These are phyloP conservation scores for Morus bassanus DNA, from an alignment of 2,797 vertebrate species.

Conservation along the genomic window DNA sequence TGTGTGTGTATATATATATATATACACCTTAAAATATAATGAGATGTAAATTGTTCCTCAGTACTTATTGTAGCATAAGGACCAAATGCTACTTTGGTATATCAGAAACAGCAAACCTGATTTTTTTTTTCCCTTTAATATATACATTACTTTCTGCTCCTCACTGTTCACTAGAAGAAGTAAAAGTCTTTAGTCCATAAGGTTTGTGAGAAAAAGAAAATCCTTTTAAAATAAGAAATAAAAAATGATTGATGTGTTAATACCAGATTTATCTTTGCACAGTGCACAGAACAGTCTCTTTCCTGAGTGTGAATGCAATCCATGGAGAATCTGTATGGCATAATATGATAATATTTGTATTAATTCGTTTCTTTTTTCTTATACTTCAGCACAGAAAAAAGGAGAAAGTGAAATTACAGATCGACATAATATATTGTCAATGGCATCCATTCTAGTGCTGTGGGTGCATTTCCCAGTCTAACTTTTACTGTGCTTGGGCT, in stretches of 20 bases:
- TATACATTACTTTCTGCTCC: neutral
- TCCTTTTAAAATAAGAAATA: neutral
- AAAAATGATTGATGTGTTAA: rapidly evolving
- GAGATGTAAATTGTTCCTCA: neutral
- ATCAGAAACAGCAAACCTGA: neutral
- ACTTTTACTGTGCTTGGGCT: neutral
- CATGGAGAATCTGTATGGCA: neutral
- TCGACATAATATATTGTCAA: neutral
- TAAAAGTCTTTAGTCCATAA: neutral
- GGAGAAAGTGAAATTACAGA: neutral
- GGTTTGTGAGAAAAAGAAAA: neutral
- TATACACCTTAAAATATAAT: neutral
- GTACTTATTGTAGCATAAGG: neutral
- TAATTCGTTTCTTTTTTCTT: neutral
- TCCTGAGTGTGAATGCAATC: neutral
- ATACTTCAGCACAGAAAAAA: neutral
- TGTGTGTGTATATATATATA: too few species aligned
- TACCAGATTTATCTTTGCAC: neutral
- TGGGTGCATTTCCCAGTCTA: neutral
- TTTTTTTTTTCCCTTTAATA: neutral
- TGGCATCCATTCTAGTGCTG: neutral
- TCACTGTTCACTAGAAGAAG: neutral
- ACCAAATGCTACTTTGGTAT: neutral
- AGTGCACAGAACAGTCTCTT: neutral
- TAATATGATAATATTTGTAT: neutral